Evolutionary conservation across 1,140 invertebrate species (phyloP).

Genomic region (Zaprionus capensis): DNA sequence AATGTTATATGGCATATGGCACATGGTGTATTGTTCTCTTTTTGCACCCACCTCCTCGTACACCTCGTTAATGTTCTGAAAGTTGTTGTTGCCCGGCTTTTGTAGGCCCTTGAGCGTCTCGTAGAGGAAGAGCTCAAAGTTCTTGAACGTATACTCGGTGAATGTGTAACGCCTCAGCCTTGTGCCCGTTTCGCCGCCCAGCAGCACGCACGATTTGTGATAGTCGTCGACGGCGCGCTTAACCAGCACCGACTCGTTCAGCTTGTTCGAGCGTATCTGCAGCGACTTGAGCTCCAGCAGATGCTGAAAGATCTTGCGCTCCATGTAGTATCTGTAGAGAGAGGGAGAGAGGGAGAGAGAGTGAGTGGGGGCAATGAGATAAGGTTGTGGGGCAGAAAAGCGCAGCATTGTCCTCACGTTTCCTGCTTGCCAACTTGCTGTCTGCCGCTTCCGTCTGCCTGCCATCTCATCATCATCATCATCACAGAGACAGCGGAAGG

Average conservation of each 20-base stretch:
- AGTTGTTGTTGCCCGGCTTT: conserved; percentile 86
- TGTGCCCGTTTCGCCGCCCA: conserved; percentile 86
- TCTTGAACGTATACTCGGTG: conserved; percentile 91
- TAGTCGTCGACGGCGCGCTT: conserved; percentile 93
- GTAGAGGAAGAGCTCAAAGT: conserved; percentile 96
- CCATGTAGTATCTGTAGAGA: conserved; percentile 91
- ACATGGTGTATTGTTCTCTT: not conserved
- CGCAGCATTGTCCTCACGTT: conserved; percentile 27
- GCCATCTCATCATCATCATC: conserved; percentile 15
- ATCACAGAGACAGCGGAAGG: not conserved
- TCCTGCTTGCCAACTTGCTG: not conserved
- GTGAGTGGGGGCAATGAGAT: not conserved
- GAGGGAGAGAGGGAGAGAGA: not conserved
- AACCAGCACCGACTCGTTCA: conserved; percentile 95
- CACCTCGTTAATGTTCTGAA: conserved; percentile 84
- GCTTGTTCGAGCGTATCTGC: conserved; percentile 94
- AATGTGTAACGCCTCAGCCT: conserved; percentile 87
- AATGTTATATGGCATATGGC: not conserved
- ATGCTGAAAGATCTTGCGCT: conserved; percentile 97
- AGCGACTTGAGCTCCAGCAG: conserved; percentile 95
- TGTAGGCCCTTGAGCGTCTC: conserved; percentile 93
- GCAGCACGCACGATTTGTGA: conserved; percentile 89
- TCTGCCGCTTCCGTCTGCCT: not conserved
- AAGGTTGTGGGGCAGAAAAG: conserved; percentile 28
- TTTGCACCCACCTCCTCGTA: conserved; percentile 83